Evolutionary conservation across 2,113 vertebrate genomes (phyloP).

Genomic region (Motacilla tschutschensis): DNA sequence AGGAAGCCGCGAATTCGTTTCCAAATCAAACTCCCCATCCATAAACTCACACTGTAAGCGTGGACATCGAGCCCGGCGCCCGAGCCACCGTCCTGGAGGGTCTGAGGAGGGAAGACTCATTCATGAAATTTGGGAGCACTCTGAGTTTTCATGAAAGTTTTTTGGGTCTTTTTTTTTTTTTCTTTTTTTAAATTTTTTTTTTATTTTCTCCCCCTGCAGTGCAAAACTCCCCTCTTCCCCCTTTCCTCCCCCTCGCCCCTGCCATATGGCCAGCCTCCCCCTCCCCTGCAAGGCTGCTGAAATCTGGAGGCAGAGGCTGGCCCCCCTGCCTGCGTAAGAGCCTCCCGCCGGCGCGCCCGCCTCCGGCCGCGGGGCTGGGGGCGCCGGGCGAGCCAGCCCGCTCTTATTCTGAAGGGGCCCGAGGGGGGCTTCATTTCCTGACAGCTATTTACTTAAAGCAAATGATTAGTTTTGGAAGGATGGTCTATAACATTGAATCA

Average conservation of each 20-base stretch:
- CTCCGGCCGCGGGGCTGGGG: slow-evolving; percentile 43
- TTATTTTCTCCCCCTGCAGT: neutral
- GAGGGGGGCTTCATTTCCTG: slow-evolving; percentile 84
- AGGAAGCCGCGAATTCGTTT: slow-evolving; percentile 13
- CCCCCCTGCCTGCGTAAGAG: slow-evolving; percentile 76
- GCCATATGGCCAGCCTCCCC: slow-evolving; percentile 69
- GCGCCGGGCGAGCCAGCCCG: slow-evolving; percentile 2
- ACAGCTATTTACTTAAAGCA: slow-evolving; percentile 94
- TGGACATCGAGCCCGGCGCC: neutral
- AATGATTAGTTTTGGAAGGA: slow-evolving; percentile 92
- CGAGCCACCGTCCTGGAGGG: neutral
- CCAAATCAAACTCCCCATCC: neutral
- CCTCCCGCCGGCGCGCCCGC: slow-evolving; percentile 7
- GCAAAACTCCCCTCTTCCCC: slow-evolving; percentile 21
- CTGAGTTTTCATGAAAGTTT: slow-evolving; percentile 50
- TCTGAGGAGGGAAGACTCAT: slow-evolving; percentile 21
- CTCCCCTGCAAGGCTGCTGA: slow-evolving; percentile 60
- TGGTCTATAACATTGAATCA: slow-evolving; percentile 92
- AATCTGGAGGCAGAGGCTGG: slow-evolving; percentile 60
- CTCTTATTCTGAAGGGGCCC: slow-evolving; percentile 86
- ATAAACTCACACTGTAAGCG: neutral
- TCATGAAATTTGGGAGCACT: slow-evolving; percentile 44
- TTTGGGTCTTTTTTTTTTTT: neutral
- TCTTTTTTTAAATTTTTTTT: neutral
- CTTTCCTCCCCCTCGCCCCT: slow-evolving; percentile 41